Conservation (phyloP, 2,797 vertebrate species). For the Diplodus puntazzo region DNA sequence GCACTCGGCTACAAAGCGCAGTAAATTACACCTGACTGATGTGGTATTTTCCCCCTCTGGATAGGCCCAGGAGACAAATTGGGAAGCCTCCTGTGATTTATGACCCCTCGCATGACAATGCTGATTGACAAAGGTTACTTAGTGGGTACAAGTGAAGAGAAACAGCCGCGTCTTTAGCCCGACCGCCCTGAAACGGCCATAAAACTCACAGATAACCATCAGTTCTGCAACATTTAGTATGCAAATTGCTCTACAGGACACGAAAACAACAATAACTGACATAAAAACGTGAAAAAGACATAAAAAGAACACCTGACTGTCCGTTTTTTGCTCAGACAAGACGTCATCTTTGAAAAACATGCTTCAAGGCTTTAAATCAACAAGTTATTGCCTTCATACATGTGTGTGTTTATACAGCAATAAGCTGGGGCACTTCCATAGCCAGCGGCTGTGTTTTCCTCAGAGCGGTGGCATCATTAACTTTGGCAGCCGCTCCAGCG, state of each 20-base stretch:
- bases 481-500: constrained; percentile 30
- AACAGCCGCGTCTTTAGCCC: neutral
- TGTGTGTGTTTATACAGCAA: constrained; percentile 24
- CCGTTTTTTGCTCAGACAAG: neutral
- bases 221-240: too few relatives aligned
- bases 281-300: neutral
- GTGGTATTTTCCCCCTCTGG: constrained; percentile 61
- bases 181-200: neutral
- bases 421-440: constrained; percentile 40
- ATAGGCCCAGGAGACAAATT: constrained; percentile 63
- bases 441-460: constrained; percentile 38
- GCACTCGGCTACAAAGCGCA: constrained; percentile 33
- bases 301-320: neutral
- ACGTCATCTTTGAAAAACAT: neutral
- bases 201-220: neutral
- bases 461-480: constrained; percentile 37
- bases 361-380: constrained; percentile 13
- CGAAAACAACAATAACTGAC: neutral
- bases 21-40: constrained; percentile 62
- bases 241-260: neutral
- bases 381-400: constrained; percentile 46
- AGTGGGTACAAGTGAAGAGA: neutral
- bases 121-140: constrained; percentile 36
- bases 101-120: neutral
- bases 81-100: constrained; percentile 52